Conservation (phyloP, 1,140 invertebrate species). For the Octopus bimaculoides region DNA sequence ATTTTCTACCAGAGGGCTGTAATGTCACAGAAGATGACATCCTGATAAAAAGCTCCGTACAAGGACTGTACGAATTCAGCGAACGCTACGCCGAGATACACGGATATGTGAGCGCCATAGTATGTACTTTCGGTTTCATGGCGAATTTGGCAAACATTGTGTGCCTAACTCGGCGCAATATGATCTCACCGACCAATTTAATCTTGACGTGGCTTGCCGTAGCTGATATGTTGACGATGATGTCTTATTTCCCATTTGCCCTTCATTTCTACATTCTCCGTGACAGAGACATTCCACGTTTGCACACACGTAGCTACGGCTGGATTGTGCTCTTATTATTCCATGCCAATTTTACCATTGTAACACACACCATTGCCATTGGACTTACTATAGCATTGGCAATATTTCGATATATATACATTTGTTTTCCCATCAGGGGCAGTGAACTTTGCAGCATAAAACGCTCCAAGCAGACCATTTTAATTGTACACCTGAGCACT, state of each 20-base stretch:
- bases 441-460: constrained; percentile 71
- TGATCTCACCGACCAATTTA: constrained; percentile 79
- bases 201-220: constrained; percentile 82
- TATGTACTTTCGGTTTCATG: constrained; percentile 84
- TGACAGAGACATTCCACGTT: constrained; percentile 25
- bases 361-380: constrained; percentile 89
- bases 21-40: not conserved
- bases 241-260: constrained; percentile 81
- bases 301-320: constrained; percentile 30
- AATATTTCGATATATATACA: constrained; percentile 89
- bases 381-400: constrained; percentile 89
- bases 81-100: constrained; percentile 61
- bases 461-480: constrained; percentile 71
- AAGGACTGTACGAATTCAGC: constrained; percentile 27
- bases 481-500: constrained; percentile 70
- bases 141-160: constrained; percentile 88
- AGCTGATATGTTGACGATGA: constrained; percentile 83
- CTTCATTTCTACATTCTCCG: constrained; percentile 63
- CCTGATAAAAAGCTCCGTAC: not conserved
- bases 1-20: not conserved
- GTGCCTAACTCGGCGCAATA: constrained; percentile 82
- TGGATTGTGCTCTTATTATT: constrained; percentile 51
- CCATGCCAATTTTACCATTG: constrained; percentile 69
- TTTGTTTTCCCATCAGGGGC: constrained; percentile 74
- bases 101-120: constrained; percentile 68